Base-by-base conservation (phyloP, 37 sponge, comb jelly and placozoan species). In the Geodia barretti region DNA sequence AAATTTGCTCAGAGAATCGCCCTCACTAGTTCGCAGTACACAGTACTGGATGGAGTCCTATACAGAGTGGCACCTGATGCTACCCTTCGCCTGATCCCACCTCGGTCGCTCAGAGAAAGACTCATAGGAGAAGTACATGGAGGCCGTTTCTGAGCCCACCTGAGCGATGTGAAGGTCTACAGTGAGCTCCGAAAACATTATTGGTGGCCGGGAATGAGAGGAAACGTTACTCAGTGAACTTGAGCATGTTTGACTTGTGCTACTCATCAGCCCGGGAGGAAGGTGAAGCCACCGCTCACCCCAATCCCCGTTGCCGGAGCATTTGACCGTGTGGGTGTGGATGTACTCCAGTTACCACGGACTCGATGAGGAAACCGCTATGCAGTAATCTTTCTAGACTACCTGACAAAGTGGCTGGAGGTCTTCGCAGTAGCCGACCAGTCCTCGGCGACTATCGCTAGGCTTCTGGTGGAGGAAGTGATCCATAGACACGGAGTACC, bases 371-470 rank as follows among this genome's bases (percentile, higher is more conserved):
- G 88, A 0, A 87, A 87, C 43, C 62, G 43, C 20, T 73, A 86
- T 79, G 80, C 84, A 28, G 70, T 89, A 39, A 84, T 89, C 30
- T 83, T 89, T 54, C 68, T 83, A 60, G 90, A 89, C n/a, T n/a
- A n/a, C n/a, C n/a, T n/a, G n/a, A n/a, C n/a, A n/a, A 77, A 85
- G 42, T 85, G 78, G 85, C 78, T 73, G 3, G 85, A 85, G 41
- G 85, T 77, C 33, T 85, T 62, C 32, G 41, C 85, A 26, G 33
- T 71, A 20, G 32, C 64, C 19, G 79, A 77, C 41, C 78, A 78
- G 41, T 47, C 63, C 1, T 61, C 85, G 1, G 71, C 47, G 4
- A 85, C 78, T 30, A 85, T 85, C 61, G 85, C 85, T 29, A 70
- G 58, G 47, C 64, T 85, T 5, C 34, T 85, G 1, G 78, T 85